Base-by-base conservation (phyloP, 2,797 vertebrate genomes). In the Fistularia commersonii region DNA sequence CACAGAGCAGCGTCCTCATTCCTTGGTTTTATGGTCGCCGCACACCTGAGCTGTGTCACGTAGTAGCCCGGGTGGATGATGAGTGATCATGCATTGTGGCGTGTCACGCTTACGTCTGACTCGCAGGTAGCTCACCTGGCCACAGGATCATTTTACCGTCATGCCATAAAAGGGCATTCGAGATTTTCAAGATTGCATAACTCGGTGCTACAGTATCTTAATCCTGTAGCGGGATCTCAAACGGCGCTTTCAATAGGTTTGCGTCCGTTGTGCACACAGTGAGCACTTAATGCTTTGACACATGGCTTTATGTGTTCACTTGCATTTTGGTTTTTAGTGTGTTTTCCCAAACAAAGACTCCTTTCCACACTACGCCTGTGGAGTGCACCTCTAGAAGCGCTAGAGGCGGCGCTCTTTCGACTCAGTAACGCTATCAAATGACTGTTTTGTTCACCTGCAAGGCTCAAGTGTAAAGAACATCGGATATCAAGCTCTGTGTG, bases 371-470 rank as follows among this genome's bases (percentile, higher is more conserved):
- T 23, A 23, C 23, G 4, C 23, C 2, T 4, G 23, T 4, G 23
- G 23, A 8, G 35, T 36, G 9, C 35, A 57, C 54, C 52, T 42
- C 3, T 41, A 37, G 11, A 32, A 40, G 46, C 31, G 57, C 67
- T 64, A 1, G 23, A 37, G 51, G 49, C 44, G 15, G 43, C 41
- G 1, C 0, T 50, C 35, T 48, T 31, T 65, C 53, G 37, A 7
- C 23, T 23, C 23, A 23, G 23, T 23, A 35, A 64, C 45, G 50
- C 42, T 71, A 71, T 74, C 72, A 59, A 11, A 58, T 76, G 72
- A 58, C 65, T 47, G 12, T 68, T 57, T 72, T 76, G 60, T 76
- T 72, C 68, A 57, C 35, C 31, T 54, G 40, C 55, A 58, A 55
- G 60, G 53, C 38, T 46, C 10, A 61, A 42, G 46, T 62, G 35